These are phyloP conservation scores for Actinemys pallida DNA, from an alignment of 2,113 vertebrate genomes.

Conservation along the genomic window DNA sequence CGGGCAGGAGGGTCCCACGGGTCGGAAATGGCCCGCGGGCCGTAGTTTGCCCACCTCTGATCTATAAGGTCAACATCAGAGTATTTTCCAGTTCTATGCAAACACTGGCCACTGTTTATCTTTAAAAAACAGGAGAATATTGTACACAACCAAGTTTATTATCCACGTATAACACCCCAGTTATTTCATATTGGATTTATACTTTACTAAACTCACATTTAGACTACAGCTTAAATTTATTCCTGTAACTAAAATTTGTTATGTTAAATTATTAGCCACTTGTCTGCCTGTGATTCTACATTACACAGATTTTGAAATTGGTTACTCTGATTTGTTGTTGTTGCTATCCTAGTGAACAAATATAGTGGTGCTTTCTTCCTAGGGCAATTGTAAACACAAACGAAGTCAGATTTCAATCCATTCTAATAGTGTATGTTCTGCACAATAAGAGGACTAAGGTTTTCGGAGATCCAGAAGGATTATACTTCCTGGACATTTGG, in stretches of 20 bases:
- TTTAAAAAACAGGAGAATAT: neutral
- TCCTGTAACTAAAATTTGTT: neutral
- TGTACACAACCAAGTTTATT: rapidly evolving
- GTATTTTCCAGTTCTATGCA: neutral
- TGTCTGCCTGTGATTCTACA: neutral
- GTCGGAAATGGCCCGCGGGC: too few species aligned
- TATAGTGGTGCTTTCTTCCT: neutral
- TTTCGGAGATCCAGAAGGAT: neutral
- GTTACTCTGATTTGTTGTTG: neutral
- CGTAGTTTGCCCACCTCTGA: too few species aligned
- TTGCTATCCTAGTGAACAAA: neutral
- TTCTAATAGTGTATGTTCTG: neutral
- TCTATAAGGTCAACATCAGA: neutral
- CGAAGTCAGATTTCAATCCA: neutral
- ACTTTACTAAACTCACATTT: neutral
- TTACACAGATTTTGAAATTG: neutral
- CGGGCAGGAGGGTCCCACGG: too few species aligned
- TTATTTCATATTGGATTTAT: neutral
- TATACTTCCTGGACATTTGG: neutral
- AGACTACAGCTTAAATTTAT: neutral
- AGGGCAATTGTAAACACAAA: neutral
- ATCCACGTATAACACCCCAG: neutral
- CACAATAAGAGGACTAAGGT: neutral
- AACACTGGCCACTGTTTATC: neutral
- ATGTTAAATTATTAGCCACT: neutral